Conservation (phyloP, 2,113 vertebrate genomes). For the Climacteris rufus region DNA sequence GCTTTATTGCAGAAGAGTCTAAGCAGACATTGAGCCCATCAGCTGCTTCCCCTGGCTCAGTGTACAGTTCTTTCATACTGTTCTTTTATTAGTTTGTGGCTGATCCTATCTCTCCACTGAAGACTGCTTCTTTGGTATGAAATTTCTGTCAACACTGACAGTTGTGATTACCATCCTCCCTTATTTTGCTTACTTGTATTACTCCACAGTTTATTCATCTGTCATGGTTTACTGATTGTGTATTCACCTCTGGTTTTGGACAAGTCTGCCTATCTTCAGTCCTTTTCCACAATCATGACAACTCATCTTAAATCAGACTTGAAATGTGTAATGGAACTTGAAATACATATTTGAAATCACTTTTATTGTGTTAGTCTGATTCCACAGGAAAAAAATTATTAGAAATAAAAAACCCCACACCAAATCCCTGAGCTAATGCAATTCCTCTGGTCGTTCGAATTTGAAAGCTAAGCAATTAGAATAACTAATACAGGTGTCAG, state of each 20-base stretch:
- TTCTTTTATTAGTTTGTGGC: slow-evolving; percentile 2
- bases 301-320: not conserved
- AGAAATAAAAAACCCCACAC: not conserved
- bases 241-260: not conserved
- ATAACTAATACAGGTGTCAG: not conserved
- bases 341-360: not conserved
- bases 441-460: not conserved
- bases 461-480: not conserved
- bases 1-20: not conserved
- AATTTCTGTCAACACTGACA: not conserved
- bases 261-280: not conserved
- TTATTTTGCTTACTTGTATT: not conserved
- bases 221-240: not conserved
- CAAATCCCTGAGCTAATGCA: not conserved
- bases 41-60: not conserved
- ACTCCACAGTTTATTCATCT: not conserved
- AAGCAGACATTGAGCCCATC: not conserved
- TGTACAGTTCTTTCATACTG: not conserved
- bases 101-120: not conserved
- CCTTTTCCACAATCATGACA: not conserved
- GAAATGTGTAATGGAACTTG: not conserved
- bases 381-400: not conserved
- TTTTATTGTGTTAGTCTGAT: not conserved
- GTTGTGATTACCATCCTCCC: not conserved
- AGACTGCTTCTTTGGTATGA: not conserved